These are phyloP conservation scores for Brenthis ino DNA, from an alignment of 2,888 invertebrate genomes.

Conservation along the genomic window DNA sequence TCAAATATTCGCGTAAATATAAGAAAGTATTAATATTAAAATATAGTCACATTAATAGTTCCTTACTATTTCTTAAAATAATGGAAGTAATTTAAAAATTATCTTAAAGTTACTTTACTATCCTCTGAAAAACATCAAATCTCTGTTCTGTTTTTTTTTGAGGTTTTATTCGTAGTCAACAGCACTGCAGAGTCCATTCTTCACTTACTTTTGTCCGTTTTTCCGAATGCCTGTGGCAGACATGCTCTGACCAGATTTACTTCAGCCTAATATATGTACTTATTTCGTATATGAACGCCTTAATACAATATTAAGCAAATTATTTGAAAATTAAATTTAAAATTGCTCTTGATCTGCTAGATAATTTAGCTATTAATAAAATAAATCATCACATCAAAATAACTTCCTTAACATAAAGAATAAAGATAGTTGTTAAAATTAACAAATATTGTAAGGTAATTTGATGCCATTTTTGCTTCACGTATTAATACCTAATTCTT, in stretches of 20 bases:
- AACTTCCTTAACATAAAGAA: too few species aligned
- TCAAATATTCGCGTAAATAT: too few species aligned
- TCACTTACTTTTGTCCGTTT: conserved; percentile 19
- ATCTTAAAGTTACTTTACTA: too few species aligned
- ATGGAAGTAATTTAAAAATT: too few species aligned
- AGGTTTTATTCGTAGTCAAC: conserved; percentile 3
- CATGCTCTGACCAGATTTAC: conserved; percentile 7
- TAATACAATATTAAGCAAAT: neutral
- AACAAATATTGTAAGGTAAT: too few species aligned
- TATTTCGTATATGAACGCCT: conserved; percentile 5
- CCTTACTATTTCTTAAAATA: neutral
- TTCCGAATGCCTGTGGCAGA: conserved; percentile 3
- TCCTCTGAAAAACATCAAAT: too few species aligned
- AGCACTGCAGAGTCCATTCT: conserved; percentile 11
- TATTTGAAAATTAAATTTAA: neutral
- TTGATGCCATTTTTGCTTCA: too few species aligned
- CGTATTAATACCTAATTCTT: too few species aligned
- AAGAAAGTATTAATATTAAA: conserved; percentile 7
- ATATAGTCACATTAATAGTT: neutral
- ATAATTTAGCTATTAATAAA: too few species aligned
- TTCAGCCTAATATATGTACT: conserved; percentile 6
- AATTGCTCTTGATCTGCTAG: too few species aligned
- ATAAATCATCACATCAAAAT: too few species aligned
- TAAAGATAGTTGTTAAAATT: too few species aligned
- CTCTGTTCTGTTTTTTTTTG: neutral